Conservation (phyloP, 2,113 vertebrate species). For the Melospiza melodia region DNA sequence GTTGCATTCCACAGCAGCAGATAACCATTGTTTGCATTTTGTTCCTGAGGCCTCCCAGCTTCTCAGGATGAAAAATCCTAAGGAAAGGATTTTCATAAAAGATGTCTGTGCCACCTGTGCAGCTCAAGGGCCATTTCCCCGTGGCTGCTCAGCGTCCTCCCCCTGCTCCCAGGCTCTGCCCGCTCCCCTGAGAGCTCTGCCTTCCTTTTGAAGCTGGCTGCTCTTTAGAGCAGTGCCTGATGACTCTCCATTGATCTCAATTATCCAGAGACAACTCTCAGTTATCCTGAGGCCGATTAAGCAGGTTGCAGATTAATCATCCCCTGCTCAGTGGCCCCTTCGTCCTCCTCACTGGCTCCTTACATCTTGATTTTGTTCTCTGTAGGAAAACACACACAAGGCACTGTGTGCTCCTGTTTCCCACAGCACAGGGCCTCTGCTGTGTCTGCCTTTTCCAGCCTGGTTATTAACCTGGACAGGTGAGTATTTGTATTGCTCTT, state of each 20-base stretch:
- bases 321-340: constrained; percentile 24
- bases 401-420: background rate
- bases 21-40: too few species aligned
- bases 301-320: constrained; percentile 47
- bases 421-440: background rate
- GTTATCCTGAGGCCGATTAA: constrained; percentile 43
- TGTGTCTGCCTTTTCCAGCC: background rate
- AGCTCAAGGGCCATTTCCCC: background rate
- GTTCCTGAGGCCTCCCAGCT: too few species aligned
- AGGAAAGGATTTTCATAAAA: too few species aligned
- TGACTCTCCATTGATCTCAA: constrained; percentile 57
- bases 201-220: background rate
- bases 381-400: background rate
- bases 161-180: background rate
- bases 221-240: constrained; percentile 11
- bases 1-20: too few species aligned
- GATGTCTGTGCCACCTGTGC: too few species aligned
- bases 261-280: constrained; percentile 54
- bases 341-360: background rate
- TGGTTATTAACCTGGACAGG: background rate
- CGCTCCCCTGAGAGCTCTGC: background rate
- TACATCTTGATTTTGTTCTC: constrained; percentile 11
- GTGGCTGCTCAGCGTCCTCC: background rate
- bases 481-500: background rate
- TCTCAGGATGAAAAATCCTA: too few species aligned